Conservation (phyloP, 2,113 vertebrate species). For the Pao palembangensis region DNA sequence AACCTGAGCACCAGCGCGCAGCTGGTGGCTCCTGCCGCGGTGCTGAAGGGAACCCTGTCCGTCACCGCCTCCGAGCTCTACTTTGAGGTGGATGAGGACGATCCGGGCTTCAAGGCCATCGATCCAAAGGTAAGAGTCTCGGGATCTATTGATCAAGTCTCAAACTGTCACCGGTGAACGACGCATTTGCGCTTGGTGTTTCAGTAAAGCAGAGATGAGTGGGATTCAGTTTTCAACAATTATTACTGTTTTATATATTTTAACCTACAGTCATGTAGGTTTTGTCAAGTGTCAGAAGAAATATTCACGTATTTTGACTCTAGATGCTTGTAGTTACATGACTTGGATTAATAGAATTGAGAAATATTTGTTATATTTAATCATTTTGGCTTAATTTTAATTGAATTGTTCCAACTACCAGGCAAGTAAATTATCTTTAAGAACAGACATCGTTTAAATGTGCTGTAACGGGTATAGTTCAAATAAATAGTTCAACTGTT, state of each 20-base stretch:
- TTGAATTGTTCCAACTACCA: neutral
- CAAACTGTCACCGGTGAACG: conserved; percentile 8
- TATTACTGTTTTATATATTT: neutral
- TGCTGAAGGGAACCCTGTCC: conserved; percentile 91
- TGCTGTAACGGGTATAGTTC: neutral
- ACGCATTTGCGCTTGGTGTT: neutral
- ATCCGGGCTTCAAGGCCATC: conserved; percentile 89
- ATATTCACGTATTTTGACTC: too few relatives aligned
- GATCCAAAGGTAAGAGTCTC: conserved; percentile 91
- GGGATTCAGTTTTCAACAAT: neutral
- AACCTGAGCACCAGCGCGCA: conserved; percentile 88
- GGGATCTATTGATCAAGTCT: conserved; percentile 25
- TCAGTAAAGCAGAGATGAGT: neutral
- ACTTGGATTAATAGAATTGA: too few relatives aligned
- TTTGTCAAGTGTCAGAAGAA: too few relatives aligned
- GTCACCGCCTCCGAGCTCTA: conserved; percentile 93
- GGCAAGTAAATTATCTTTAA: too few relatives aligned
- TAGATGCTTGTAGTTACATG: too few relatives aligned
- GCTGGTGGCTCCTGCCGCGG: conserved; percentile 87
- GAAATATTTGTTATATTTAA: neutral
- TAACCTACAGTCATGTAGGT: too few relatives aligned
- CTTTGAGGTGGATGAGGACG: conserved; percentile 98
- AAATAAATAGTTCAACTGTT: neutral
- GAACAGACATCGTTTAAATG: too few relatives aligned
- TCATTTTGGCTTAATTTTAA: neutral